Percentiles rank a stretch among this genome's conserved stretches.
Conservation (phyloP, 35 echinoderm and acorn worm genomes). For the Eucidaris tribuloides region DNA sequence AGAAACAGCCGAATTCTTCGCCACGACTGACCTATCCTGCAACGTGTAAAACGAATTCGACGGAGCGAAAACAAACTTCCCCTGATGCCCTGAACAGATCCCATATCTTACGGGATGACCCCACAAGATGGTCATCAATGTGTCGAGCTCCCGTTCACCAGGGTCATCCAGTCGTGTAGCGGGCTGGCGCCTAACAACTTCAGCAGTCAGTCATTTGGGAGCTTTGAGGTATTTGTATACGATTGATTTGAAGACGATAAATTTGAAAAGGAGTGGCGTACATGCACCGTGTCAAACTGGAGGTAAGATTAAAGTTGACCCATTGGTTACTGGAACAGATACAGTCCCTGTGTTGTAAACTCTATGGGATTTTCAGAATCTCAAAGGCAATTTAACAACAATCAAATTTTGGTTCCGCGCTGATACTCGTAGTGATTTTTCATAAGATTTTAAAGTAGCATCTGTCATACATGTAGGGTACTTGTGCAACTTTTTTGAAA, state of each 20-base stretch:
- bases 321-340: background rate
- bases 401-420: background rate
- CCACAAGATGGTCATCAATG: constrained; percentile 75
- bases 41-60: background rate
- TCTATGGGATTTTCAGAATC: background rate
- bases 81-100: constrained; percentile 69
- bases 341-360: background rate
- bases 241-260: background rate
- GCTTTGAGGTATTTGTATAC: background rate
- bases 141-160: constrained; percentile 20
- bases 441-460: background rate
- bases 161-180: constrained; percentile 52
- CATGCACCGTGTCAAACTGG: constrained; percentile 59
- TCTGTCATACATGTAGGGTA: background rate
- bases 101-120: constrained; percentile 67
- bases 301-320: background rate
- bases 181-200: constrained; percentile 7
- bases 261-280: constrained; percentile 54
- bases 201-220: background rate
- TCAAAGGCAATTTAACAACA: background rate
- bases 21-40: background rate
- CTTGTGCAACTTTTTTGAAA: background rate
- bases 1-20: background rate
- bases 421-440: background rate
- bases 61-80: background rate